phyloP scores from a whole-genome alignment of 1,140 invertebrate species.

The Aphis craccivora region DNA sequence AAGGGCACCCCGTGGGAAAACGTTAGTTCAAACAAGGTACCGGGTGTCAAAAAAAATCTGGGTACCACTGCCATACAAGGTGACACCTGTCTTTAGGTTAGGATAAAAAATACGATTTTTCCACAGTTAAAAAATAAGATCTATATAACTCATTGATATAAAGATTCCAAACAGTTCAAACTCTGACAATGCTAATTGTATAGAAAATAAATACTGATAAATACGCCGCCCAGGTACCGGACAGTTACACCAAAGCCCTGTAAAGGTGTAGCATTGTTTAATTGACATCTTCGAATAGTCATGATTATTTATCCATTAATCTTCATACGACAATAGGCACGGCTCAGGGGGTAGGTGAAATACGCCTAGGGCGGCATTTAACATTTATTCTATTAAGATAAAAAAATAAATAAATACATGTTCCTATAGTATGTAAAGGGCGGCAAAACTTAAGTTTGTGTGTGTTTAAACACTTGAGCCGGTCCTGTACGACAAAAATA shows the following conservation, averaged over 20 bases:
- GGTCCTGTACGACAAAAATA: too few relatives aligned
- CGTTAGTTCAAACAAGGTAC: background rate
- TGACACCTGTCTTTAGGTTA: background rate
- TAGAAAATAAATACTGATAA: background rate
- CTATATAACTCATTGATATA: background rate
- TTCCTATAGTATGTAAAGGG: too few relatives aligned
- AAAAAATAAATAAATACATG: too few relatives aligned
- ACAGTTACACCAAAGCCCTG: too few relatives aligned
- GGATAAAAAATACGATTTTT: too few relatives aligned
- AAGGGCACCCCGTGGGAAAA: background rate
- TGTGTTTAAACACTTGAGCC: too few relatives aligned
- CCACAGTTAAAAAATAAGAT: background rate
- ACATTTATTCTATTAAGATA: too few relatives aligned
- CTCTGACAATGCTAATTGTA: background rate
- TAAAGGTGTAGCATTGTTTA: background rate
- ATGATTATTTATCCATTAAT: background rate
- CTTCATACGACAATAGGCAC: background rate
- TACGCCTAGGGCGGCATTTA: too few relatives aligned
- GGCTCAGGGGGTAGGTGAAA: too few relatives aligned
- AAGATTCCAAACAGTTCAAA: background rate
- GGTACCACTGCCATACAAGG: background rate
- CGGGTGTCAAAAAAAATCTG: background rate
- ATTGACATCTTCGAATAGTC: background rate
- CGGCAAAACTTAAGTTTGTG: too few relatives aligned
- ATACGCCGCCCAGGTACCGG: too few relatives aligned